Evolutionary conservation across 2,888 invertebrate genomes (phyloP), one percentile per base, ranked within the genome.

Genomic region (Gerris lacustris): DNA sequence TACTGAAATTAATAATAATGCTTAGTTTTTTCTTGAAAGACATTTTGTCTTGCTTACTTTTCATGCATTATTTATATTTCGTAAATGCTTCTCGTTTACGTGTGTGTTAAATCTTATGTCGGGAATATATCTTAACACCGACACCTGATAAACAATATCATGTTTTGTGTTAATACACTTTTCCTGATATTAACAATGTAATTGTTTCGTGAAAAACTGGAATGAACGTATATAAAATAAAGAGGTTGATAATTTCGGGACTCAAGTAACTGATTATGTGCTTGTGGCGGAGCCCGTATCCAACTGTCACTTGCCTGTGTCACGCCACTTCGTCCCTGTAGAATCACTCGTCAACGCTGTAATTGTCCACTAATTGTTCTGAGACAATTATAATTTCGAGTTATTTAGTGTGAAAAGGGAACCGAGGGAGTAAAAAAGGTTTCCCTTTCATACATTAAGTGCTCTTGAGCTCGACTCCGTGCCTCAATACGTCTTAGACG

Each of bases 321-420:
- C 55, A 55, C 55, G 55, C 55, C 31, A 1, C 55, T 55, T 55
- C 55, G 9, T 11, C 15, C 55, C 55, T 55, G 9, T 11, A 9
- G 5, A 55, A 55, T 31, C 31, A 31, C 31, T 31, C 31, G 31
- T 31, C 31, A 31, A 31, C 15, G 15, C 55, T 9, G 15, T 55
- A 55, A 55, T 55, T 55, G 15, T 55, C 15, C 55, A 55, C 55
- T 55, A 55, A 55, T 55, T 55, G 55, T 55, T 55, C 55, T 15
- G 55, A 55, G 55, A 55, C 55, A 55, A 55, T 55, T 55, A 55
- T 11, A 55, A 55, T 55, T 55, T 55, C 55, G 55, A 55, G 55
- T 55, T 55, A 55, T 55, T 55, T 55, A 31, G 31, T 31, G 31
- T 31, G 31, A 31, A 31, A 31, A 31, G 31, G 4, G 31, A 31